These are phyloP conservation scores for Alosa sapidissima DNA, from an alignment of 2,797 vertebrate species.

Conservation along the genomic window DNA sequence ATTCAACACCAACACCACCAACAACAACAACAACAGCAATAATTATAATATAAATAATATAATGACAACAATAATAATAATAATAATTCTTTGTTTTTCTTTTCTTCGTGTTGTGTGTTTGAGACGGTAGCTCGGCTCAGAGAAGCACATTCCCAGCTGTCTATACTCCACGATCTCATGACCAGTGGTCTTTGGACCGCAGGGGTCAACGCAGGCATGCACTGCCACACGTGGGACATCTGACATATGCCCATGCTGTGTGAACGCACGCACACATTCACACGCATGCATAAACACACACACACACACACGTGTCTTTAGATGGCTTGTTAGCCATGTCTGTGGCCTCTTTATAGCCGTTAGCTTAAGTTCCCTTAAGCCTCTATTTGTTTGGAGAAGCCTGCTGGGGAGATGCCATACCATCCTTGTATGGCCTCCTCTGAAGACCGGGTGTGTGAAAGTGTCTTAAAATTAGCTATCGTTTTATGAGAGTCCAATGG, in stretches of 20 bases:
- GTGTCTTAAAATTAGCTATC: conserved; percentile 17
- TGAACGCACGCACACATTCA: neutral
- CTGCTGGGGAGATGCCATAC: neutral
- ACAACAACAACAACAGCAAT: no score
- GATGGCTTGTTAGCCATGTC: neutral
- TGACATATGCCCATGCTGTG: neutral
- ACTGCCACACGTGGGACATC: neutral
- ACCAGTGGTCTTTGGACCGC: neutral
- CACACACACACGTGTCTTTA: neutral
- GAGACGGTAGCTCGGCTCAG: conserved; percentile 49
- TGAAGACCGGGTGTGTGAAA: neutral
- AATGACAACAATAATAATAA: no score
- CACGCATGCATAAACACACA: neutral
- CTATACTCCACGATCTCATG: conserved; percentile 18
- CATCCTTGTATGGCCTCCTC: neutral
- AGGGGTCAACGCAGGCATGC: neutral
- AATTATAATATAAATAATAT: no score
- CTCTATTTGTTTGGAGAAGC: conserved; percentile 3
- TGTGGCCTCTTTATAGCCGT: neutral
- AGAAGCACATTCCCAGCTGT: conserved; percentile 75
- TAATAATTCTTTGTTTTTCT: conserved; percentile 33
- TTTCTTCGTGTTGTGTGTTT: conserved; percentile 29
- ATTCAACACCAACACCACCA: no score
- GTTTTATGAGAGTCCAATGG: neutral
- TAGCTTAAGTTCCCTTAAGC: conserved; percentile 18